phyloP scores from a whole-genome alignment of 2,797 vertebrate genomes.

The Neomorphus geoffroyi region DNA sequence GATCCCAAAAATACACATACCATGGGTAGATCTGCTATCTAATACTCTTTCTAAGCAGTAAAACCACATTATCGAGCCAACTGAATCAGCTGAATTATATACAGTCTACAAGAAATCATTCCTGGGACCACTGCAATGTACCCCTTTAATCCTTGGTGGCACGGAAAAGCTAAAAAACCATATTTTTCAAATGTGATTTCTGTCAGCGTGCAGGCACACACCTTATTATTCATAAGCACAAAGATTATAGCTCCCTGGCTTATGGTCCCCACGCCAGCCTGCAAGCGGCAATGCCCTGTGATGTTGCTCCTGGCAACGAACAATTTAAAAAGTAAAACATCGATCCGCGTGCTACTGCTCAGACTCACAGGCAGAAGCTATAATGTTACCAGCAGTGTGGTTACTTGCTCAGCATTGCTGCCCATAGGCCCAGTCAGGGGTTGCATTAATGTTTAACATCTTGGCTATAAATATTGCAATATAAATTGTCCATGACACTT shows the following conservation, averaged over 20 bases:
- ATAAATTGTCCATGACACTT: neutral
- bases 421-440: rapidly evolving
- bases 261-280: neutral
- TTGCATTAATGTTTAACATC: neutral
- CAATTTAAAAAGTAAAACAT: neutral
- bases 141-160: neutral
- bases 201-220: neutral
- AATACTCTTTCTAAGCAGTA: neutral
- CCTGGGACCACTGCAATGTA: neutral
- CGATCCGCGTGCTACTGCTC: neutral
- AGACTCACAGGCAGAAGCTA: neutral
- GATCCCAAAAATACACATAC: neutral
- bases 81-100: neutral
- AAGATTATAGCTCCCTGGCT: neutral
- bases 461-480: neutral
- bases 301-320: neutral
- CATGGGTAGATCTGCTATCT: neutral
- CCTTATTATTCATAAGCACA: neutral
- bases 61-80: neutral
- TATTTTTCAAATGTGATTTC: neutral
- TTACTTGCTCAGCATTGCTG: neutral
- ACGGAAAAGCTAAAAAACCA: neutral
- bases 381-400: neutral
- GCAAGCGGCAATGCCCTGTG: neutral
- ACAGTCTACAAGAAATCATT: neutral